Evolutionary conservation across 2,113 vertebrate genomes (phyloP).

Genomic region (Phalacrocorax carbo): DNA sequence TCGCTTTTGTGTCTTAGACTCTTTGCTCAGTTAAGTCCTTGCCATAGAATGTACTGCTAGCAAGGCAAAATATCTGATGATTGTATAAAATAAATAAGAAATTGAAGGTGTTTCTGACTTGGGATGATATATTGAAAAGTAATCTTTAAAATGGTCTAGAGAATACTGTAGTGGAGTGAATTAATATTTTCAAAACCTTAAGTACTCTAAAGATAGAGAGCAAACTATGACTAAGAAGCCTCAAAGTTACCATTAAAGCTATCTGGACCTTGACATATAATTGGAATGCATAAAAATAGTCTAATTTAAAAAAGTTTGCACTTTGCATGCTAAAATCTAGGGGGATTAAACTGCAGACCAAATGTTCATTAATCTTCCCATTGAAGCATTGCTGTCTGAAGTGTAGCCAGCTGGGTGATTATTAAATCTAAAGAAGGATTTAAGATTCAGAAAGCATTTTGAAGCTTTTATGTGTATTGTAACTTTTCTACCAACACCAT

Average conservation of each 20-base stretch:
- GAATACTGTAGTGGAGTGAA: neutral
- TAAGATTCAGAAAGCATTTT: slow-evolving; percentile 49
- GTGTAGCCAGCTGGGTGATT: slow-evolving; percentile 40
- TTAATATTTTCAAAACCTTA: slow-evolving; percentile 13
- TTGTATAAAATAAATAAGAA: neutral
- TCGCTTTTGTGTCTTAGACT: neutral
- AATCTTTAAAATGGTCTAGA: neutral
- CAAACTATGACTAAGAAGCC: slow-evolving; percentile 24
- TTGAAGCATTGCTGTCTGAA: slow-evolving; percentile 51
- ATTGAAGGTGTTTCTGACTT: neutral
- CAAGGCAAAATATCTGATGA: neutral
- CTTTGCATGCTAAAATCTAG: slow-evolving; percentile 48
- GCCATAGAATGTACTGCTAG: neutral
- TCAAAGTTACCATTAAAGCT: slow-evolving; percentile 47
- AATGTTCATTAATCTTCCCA: slow-evolving; percentile 57
- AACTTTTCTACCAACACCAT: neutral
- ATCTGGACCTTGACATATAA: slow-evolving; percentile 41
- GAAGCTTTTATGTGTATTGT: slow-evolving; percentile 21
- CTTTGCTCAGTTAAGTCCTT: neutral
- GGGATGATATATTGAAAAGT: neutral
- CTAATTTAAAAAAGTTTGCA: slow-evolving; percentile 45
- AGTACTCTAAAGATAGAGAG: neutral
- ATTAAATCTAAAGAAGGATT: slow-evolving; percentile 59
- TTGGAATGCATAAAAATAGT: slow-evolving; percentile 58
- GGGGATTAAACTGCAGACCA: slow-evolving; percentile 53